Base-by-base conservation (phyloP, 2,888 invertebrate species). In the Marasmarcha lunaedactyla region DNA sequence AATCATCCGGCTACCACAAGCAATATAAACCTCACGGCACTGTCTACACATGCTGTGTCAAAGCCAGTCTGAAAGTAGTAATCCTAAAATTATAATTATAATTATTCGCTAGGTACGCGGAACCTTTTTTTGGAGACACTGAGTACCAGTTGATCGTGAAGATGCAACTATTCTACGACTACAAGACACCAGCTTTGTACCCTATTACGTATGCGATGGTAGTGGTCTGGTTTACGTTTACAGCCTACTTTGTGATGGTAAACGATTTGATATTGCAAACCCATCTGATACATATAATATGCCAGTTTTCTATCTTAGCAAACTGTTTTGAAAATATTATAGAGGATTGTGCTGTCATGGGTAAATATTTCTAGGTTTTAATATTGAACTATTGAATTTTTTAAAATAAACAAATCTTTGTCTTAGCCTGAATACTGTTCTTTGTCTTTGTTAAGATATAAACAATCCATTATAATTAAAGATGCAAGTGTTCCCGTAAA, bases 251-350 rank as follows among this genome's bases (percentile, higher is more conserved):
- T 39, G 69, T 78, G 20, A 77, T 79, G 69, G 55, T 68, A 4
- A 73, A 67, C 1, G 76, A 77, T 34, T 46, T 74, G 1, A 63
- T 62, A 1, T 62, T 72, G 60, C 74, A 76, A 42, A 61, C 68
- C 0, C 63, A 74, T 46, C 50, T 79, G 11, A 58, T 73, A 43
- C 68, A 76, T 30, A 39, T 76, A 11, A 51, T 74, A n/a, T 78
- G 77, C 33, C 77, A 78, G 46, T 68, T 66, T 35, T 49, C 55
- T 0, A 61, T 78, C 0, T 58, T 79, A 1, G 55, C 52, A 0
- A 67, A 79, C 42, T 73, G 77, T 47, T 73, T 78, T 35, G 55
- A 59, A 40, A 71, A 72, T 39, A 54, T 74, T 15, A 13, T 70
- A 13, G 44, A 15, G 0, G 77, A 79, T 40, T 71, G 71, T 42